These are phyloP conservation scores for Nothobranchius furzeri DNA, from an alignment of 2,113 vertebrate species.

Conservation along the genomic window DNA sequence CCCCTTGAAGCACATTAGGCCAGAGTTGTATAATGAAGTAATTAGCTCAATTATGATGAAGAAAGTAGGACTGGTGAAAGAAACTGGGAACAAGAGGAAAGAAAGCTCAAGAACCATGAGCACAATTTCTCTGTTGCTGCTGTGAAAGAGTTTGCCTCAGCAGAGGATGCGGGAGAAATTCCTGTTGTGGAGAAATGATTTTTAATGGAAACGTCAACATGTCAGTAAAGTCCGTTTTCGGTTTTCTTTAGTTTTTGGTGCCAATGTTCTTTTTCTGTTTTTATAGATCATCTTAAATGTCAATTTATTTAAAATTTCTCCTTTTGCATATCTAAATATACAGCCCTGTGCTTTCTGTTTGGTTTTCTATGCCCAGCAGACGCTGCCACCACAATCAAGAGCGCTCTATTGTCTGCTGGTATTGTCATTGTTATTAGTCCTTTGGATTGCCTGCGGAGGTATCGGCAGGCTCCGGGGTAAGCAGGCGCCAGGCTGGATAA, in stretches of 20 bases:
- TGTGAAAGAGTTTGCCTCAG: constrained; percentile 32
- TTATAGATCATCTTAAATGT: constrained; percentile 7
- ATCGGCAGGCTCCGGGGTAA: constrained; percentile 59
- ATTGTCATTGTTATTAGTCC: constrained; percentile 76
- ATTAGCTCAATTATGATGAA: constrained; percentile 75
- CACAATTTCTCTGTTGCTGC: constrained; percentile 17
- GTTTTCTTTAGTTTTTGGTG: constrained; percentile 7
- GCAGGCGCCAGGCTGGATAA: constrained; percentile 73
- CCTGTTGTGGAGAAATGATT: constrained; percentile 16
- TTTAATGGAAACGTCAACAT: constrained; percentile 31
- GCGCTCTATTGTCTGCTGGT: constrained; percentile 62
- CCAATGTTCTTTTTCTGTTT: not conserved
- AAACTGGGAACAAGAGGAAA: constrained; percentile 34
- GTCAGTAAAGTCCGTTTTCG: constrained; percentile 32
- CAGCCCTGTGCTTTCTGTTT: constrained; percentile 39
- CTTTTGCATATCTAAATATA: constrained; percentile 26
- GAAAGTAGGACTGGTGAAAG: constrained; percentile 52
- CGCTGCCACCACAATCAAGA: constrained; percentile 55
- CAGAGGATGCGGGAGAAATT: constrained; percentile 18
- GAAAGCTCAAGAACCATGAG: constrained; percentile 20
- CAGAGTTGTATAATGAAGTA: constrained; percentile 79
- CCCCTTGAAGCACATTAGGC: constrained; percentile 76
- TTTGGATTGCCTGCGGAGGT: constrained; percentile 71
- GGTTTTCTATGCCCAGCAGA: constrained; percentile 36
- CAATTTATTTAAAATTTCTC: constrained; percentile 20